Evolutionary conservation across 2,888 invertebrate species (phyloP).

Genomic region (Anarsia innoxiella): DNA sequence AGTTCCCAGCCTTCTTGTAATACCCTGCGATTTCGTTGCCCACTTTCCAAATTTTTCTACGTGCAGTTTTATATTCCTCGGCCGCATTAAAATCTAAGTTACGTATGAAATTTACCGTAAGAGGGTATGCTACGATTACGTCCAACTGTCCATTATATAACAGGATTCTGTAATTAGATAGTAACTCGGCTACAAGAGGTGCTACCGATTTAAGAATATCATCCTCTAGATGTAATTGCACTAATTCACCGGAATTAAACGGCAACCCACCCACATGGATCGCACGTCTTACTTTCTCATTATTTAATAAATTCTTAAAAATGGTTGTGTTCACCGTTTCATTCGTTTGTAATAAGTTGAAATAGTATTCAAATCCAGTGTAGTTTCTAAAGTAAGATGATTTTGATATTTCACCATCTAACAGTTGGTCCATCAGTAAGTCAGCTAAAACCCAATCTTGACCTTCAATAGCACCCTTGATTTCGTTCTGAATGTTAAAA

Average conservation of each 20-base stretch:
- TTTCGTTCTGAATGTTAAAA: slow-evolving; percentile 72
- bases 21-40: slow-evolving; percentile 82
- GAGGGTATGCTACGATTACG: slow-evolving; percentile 76
- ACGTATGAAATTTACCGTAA: slow-evolving; percentile 78
- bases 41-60: slow-evolving; percentile 79
- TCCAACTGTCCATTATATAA: slow-evolving; percentile 82
- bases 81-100: slow-evolving; percentile 79
- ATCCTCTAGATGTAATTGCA: slow-evolving; percentile 63
- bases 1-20: slow-evolving; percentile 79
- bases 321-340: slow-evolving; percentile 51
- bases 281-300: slow-evolving; percentile 56
- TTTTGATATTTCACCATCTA: slow-evolving; percentile 58
- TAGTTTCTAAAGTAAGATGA: slow-evolving; percentile 75
- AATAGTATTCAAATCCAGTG: slow-evolving; percentile 85
- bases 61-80: slow-evolving; percentile 76
- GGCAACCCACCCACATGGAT: slow-evolving; percentile 78
- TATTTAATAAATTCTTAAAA: slow-evolving; percentile 41
- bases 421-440: slow-evolving; percentile 79
- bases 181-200: slow-evolving; percentile 47
- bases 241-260: slow-evolving; percentile 61
- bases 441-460: slow-evolving; percentile 80
- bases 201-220: slow-evolving; percentile 78
- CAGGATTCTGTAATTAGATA: slow-evolving; percentile 70
- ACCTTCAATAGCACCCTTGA: slow-evolving; percentile 73
- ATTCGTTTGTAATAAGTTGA: slow-evolving; percentile 77